Evolutionary conservation across 35 echinoderm and acorn worm genomes (phyloP).

Genomic region (Ophioderma brevispina): DNA sequence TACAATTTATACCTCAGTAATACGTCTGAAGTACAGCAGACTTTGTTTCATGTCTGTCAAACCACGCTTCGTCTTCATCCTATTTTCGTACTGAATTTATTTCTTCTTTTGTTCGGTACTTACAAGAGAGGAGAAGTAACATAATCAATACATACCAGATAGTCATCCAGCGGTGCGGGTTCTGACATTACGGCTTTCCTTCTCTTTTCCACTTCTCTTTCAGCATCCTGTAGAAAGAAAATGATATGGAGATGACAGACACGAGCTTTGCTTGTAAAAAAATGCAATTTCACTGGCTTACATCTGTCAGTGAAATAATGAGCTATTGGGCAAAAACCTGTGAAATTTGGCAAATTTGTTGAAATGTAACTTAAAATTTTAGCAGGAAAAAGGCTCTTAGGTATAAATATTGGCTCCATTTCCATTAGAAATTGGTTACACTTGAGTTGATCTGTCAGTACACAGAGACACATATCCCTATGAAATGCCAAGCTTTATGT

Average conservation of each 20-base stretch:
- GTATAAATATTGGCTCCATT: not conserved
- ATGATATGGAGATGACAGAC: not conserved
- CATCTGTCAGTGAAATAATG: not conserved
- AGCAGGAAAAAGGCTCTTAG: not conserved
- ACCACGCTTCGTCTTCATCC: too few species aligned
- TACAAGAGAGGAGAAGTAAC: too few species aligned
- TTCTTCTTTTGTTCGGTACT: too few species aligned
- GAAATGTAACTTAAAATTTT: not conserved
- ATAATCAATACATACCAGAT: constrained; percentile 66
- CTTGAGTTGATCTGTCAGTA: too few species aligned
- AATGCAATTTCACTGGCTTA: too few species aligned
- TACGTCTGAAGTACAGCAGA: too few species aligned
- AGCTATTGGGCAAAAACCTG: not conserved
- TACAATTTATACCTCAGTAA: too few species aligned
- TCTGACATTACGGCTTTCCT: constrained; percentile 26
- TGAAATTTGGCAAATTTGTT: not conserved
- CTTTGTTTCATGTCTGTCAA: too few species aligned
- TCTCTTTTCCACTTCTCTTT: constrained; percentile 67
- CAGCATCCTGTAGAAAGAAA: constrained; percentile 65
- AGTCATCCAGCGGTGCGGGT: constrained; percentile 77
- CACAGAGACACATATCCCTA: too few species aligned
- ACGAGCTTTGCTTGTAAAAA: not conserved
- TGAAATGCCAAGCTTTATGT: too few species aligned
- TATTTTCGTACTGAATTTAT: too few species aligned
- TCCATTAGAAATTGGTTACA: not conserved